These are phyloP conservation scores for Leucophenga montana DNA, from an alignment of 2,888 invertebrate genomes.

Conservation along the genomic window DNA sequence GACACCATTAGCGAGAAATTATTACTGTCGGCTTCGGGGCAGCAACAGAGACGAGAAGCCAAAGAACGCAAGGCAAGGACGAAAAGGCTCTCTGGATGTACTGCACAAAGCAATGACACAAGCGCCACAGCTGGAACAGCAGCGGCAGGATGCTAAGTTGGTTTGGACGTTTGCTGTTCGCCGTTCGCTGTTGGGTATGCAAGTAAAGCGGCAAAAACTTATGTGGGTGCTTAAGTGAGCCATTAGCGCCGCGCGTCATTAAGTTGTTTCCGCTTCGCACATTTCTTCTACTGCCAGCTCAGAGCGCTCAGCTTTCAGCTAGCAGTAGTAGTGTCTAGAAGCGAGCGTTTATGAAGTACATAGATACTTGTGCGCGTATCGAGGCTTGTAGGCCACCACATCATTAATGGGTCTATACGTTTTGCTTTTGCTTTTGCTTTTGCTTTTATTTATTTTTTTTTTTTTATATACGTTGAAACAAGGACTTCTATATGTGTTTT, in stretches of 20 bases:
- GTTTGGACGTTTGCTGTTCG: neutral
- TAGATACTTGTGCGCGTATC: conserved; percentile 41
- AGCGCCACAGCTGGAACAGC: neutral
- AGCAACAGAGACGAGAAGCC: neutral
- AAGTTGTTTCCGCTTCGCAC: conserved; percentile 68
- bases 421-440: conserved; percentile 25
- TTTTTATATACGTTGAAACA: neutral
- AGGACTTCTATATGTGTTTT: conserved; percentile 19
- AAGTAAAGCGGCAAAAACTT: conserved; percentile 45
- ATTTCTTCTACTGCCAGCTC: conserved; percentile 55
- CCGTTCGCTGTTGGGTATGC: conserved; percentile 19
- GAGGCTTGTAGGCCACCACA: conserved; percentile 53
- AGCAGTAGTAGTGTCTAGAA: neutral
- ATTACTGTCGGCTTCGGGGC: conserved; percentile 52
- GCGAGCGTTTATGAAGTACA: conserved; percentile 10
- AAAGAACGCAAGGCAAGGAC: neutral
- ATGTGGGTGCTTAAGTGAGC: conserved; percentile 68
- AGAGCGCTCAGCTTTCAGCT: neutral
- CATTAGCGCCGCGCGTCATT: conserved; percentile 67
- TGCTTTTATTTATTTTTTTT: conserved; percentile 22
- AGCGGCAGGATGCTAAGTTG: neutral
- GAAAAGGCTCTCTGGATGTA: conserved; percentile 3
- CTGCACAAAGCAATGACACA: conserved; percentile 49
- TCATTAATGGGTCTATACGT: conserved; percentile 57
- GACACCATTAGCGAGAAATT: conserved; percentile 68